phyloP scores from a whole-genome alignment of 2,888 invertebrate genomes.

The Eupithecia vulgata region DNA sequence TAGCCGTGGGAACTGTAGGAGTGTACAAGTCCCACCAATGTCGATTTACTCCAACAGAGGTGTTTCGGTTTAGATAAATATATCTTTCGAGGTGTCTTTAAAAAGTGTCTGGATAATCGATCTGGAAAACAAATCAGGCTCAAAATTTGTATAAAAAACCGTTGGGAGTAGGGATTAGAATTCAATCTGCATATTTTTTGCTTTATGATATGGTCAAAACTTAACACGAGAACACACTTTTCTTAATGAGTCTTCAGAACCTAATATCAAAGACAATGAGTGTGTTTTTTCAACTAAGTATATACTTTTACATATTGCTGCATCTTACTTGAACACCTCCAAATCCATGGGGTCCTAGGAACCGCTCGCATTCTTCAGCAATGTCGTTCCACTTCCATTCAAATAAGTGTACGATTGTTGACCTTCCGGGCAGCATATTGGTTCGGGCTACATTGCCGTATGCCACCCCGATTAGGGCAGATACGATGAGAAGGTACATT shows the following conservation, averaged over 20 bases:
- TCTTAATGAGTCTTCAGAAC: not conserved
- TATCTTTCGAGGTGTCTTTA: no score
- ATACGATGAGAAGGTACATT: constrained; percentile 35
- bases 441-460: constrained; percentile 46
- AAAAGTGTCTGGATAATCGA: not conserved
- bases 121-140: not conserved
- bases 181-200: not conserved
- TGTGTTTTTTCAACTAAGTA: no score
- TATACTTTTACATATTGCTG: not conserved
- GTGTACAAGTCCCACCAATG: no score
- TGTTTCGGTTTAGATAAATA: not conserved
- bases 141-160: not conserved
- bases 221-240: not conserved
- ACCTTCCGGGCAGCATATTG: constrained; percentile 80
- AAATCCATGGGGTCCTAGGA: constrained; percentile 88
- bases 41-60: not conserved
- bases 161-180: not conserved
- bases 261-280: no score
- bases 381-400: constrained; percentile 94
- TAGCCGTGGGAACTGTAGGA: no score
- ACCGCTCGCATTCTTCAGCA: constrained; percentile 90
- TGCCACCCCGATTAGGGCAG: constrained; percentile 25
- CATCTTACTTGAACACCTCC: constrained; percentile 87
- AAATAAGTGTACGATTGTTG: constrained; percentile 89
- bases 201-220: not conserved